These are phyloP conservation scores for Panzeria rudis DNA, from an alignment of 2,888 invertebrate genomes.

Conservation along the genomic window DNA sequence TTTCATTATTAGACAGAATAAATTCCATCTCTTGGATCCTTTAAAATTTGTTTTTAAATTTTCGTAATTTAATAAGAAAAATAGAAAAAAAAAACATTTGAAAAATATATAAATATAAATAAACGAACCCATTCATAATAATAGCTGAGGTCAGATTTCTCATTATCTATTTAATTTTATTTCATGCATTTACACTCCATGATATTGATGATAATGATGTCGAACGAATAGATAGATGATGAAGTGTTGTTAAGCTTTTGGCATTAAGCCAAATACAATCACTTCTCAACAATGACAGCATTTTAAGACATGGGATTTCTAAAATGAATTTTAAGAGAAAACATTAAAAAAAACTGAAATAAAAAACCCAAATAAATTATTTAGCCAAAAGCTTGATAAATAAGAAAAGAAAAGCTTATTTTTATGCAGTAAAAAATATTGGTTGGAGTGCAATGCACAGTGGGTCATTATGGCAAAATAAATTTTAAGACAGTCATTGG, in stretches of 20 bases:
- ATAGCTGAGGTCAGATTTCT: slow-evolving; percentile 23
- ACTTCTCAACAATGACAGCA: slow-evolving; percentile 10
- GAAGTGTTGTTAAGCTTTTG: slow-evolving; percentile 23
- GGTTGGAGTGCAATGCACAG: neutral
- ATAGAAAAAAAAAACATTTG: neutral
- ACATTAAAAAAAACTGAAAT: neutral
- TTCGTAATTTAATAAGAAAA: neutral
- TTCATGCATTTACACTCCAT: slow-evolving; percentile 1
- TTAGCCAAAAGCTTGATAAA: neutral
- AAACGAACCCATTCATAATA: neutral
- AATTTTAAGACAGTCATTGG: neutral
- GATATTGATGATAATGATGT: slow-evolving; percentile 17
- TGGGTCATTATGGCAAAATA: neutral
- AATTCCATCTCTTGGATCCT: neutral
- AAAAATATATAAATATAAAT: neutral
- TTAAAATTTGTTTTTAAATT: neutral
- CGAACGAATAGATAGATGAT: slow-evolving; percentile 17
- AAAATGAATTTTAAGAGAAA: slow-evolving; percentile 20
- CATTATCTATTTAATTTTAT: slow-evolving; percentile 26
- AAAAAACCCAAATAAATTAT: slow-evolving; percentile 18
- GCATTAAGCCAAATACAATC: slow-evolving; percentile 35
- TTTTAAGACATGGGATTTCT: slow-evolving; percentile 15
- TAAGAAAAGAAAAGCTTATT: neutral
- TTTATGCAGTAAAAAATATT: neutral
- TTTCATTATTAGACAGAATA: neutral